Percentiles rank a stretch among this genome's conserved stretches.
These are phyloP conservation scores for Iguana delicatissima DNA, from an alignment of 2,797 vertebrate species.

Conservation along the genomic window DNA sequence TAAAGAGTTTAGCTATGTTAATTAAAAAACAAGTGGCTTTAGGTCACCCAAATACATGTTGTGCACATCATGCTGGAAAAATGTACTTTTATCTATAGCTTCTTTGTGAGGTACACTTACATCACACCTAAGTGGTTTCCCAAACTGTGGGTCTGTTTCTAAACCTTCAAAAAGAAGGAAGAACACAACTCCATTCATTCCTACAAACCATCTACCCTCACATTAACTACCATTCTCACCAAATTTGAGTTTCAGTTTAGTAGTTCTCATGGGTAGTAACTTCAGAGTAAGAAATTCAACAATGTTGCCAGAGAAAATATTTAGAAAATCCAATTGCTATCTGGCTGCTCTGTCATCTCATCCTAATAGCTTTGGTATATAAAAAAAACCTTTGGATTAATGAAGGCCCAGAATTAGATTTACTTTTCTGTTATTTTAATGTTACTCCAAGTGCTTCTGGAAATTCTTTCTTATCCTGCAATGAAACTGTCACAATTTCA, in stretches of 20 bases:
- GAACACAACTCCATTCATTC: not conserved
- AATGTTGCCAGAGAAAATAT: conserved; percentile 57
- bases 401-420: conserved; percentile 40
- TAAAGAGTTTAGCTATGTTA: no score
- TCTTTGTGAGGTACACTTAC: no score
- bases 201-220: not conserved
- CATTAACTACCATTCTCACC: not conserved
- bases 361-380: conserved; percentile 56
- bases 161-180: no score
- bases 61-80: no score
- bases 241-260: not conserved
- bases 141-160: no score
- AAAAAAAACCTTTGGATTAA: conserved; percentile 50
- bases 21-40: no score
- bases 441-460: conserved; percentile 51
- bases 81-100: no score
- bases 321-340: conserved; percentile 62
- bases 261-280: not conserved
- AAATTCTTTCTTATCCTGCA: conserved; percentile 60
- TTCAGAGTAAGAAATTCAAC: conserved; percentile 45
- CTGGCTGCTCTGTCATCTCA: conserved; percentile 63
- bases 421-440: conserved; percentile 60
- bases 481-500: conserved; percentile 63
- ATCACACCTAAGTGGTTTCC: no score
- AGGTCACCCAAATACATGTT: no score